Percentiles rank a stretch among this genome's conserved stretches.
phyloP scores from a whole-genome alignment of 35 echinoderm and acorn worm genomes.

The Stichopus chloronotus region DNA sequence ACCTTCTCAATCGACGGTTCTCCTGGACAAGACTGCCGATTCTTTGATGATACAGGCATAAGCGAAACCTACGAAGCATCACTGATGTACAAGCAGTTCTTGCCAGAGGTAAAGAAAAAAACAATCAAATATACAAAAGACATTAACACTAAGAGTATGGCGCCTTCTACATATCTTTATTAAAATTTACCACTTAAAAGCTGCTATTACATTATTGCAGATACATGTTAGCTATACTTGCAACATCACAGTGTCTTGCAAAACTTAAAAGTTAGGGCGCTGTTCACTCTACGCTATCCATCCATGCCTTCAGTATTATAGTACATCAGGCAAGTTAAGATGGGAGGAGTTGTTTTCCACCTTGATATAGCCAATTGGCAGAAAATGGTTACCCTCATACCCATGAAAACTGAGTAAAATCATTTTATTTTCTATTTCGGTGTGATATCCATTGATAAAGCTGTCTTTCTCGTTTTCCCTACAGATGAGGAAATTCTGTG shows the following conservation, averaged over 20 bases:
- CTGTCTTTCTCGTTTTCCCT: too few species aligned
- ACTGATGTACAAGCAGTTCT: slow-evolving; percentile 50
- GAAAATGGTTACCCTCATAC: too few species aligned
- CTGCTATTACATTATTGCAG: not conserved
- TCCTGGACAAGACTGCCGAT: slow-evolving; percentile 28
- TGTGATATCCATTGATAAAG: too few species aligned
- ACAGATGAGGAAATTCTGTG: slow-evolving; percentile 2
- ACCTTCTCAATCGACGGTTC: not conserved
- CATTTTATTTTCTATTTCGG: too few species aligned
- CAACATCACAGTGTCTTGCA: not conserved
- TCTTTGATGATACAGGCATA: not conserved
- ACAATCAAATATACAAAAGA: too few species aligned
- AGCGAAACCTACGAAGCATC: slow-evolving; percentile 12
- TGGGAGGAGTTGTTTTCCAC: too few species aligned
- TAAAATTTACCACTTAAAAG: not conserved
- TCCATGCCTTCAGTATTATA: too few species aligned
- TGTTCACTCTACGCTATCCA: not conserved
- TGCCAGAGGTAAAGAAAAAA: slow-evolving; percentile 1
- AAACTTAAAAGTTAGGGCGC: not conserved
- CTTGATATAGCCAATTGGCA: too few species aligned
- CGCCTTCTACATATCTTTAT: not conserved
- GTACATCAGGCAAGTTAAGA: too few species aligned
- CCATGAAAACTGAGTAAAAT: too few species aligned
- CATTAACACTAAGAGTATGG: not conserved
- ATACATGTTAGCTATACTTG: not conserved